Percentiles rank a stretch among this genome's conserved stretches.
Conservation (phyloP, 92 coral and sea anemone genomes). For the Montipora capitata region DNA sequence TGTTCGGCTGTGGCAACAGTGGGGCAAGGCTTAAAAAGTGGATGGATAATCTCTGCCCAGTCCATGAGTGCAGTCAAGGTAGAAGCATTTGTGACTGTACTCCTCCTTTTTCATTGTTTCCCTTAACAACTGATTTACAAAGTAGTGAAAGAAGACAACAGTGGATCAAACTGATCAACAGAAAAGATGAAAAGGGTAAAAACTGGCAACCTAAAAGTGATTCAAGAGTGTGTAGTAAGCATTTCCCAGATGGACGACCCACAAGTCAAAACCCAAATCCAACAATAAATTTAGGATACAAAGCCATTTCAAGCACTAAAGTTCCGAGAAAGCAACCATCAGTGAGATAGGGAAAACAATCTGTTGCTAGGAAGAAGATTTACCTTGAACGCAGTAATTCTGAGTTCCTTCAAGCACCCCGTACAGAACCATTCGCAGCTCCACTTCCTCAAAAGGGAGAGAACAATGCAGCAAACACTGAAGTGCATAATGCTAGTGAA, state of each 20-base stretch:
- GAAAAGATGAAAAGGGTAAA: conserved; percentile 62
- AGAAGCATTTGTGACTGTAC: conserved; percentile 66
- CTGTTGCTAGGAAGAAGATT: conserved; percentile 50
- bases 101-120: conserved; percentile 40
- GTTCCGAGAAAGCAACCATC: conserved; percentile 66
- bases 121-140: conserved; percentile 63
- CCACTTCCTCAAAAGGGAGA: conserved; percentile 43
- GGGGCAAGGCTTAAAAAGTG: conserved; percentile 77
- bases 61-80: conserved; percentile 71
- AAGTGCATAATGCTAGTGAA: conserved; percentile 14
- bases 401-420: conserved; percentile 1
- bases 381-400: conserved; percentile 10
- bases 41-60: conserved; percentile 53
- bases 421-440: conserved; percentile 1
- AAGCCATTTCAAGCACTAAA: conserved; percentile 33
- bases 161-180: conserved; percentile 73
- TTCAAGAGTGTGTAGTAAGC: conserved; percentile 74
- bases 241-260: conserved; percentile 66
- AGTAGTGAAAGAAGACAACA: conserved; percentile 52
- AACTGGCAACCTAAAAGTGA: conserved; percentile 77
- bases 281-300: conserved; percentile 68
- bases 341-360: conserved; percentile 39
- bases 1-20: conserved; percentile 75
- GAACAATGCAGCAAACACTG: conserved; percentile 23
- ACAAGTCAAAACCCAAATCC: conserved; percentile 72